Evolutionary conservation across 1,140 invertebrate genomes (phyloP).

Genomic region (Orius insidiosus): DNA sequence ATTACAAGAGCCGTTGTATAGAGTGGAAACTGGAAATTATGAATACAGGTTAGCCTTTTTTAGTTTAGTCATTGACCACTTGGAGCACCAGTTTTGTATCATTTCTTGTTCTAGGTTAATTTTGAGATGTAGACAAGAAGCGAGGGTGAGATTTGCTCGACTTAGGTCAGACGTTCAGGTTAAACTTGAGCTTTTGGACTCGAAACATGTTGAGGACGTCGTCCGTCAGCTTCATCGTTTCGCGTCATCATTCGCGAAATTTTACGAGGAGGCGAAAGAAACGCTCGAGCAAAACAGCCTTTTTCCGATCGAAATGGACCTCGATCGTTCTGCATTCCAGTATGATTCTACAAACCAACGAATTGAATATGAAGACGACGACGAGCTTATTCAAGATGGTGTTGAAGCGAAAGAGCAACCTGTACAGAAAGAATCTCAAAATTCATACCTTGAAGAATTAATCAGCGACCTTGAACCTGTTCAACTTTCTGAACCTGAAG

Average conservation of each 20-base stretch:
- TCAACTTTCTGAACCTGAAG: constrained; percentile 9
- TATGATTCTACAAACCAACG: constrained; percentile 47
- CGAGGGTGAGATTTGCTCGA: constrained; percentile 75
- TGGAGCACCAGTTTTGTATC: no score
- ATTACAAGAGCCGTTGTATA: constrained; percentile 89
- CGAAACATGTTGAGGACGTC: constrained; percentile 93
- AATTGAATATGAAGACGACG: constrained; percentile 6
- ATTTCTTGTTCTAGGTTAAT: constrained; percentile 47
- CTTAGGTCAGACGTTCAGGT: constrained; percentile 87
- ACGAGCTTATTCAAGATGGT: constrained; percentile 6
- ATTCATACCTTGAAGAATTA: not conserved
- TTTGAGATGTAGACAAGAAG: constrained; percentile 86
- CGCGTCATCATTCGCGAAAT: constrained; percentile 28
- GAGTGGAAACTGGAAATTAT: constrained; percentile 97
- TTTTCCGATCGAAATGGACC: constrained; percentile 93
- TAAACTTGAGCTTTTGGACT: constrained; percentile 91
- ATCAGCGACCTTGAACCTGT: constrained; percentile 5
- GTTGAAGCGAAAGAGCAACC: constrained; percentile 6
- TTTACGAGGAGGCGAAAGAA: constrained; percentile 32
- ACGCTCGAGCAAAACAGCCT: constrained; percentile 56
- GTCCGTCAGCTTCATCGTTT: constrained; percentile 55
- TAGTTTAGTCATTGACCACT: no score
- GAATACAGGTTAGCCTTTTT: constrained; percentile 60
- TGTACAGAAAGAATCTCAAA: not conserved
- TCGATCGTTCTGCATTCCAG: constrained; percentile 78